Percentiles rank a stretch among this genome's conserved stretches.
phyloP scores from a whole-genome alignment of 2,113 vertebrate genomes.

The Nematolebias whitei region DNA sequence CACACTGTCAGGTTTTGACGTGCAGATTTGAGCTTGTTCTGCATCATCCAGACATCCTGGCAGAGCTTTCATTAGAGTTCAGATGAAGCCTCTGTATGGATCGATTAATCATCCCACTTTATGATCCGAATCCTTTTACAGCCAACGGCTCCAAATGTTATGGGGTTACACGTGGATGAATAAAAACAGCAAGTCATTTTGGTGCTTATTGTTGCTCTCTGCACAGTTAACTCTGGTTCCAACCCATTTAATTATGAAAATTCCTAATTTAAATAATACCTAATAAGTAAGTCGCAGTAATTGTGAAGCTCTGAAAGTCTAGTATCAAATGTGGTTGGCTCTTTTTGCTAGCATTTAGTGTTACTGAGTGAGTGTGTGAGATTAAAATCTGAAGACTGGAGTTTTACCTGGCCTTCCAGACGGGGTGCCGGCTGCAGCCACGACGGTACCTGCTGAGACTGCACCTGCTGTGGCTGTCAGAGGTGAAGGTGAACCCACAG shows the following conservation, averaged over 20 bases:
- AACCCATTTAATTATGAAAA: too few species aligned
- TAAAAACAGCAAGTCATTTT: background rate
- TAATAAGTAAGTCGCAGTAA: too few species aligned
- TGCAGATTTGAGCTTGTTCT: background rate
- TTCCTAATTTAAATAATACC: too few species aligned
- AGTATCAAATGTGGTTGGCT: background rate
- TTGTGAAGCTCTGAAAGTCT: background rate
- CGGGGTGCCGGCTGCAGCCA: constrained; percentile 65
- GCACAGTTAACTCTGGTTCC: background rate
- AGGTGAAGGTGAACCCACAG: constrained; percentile 95
- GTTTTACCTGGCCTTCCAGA: constrained; percentile 74
- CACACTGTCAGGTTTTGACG: background rate
- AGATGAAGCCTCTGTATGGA: background rate
- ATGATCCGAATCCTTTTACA: too few species aligned
- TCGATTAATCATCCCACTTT: background rate
- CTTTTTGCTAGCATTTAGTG: background rate
- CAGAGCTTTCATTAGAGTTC: background rate
- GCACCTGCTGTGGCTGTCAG: constrained; percentile 85
- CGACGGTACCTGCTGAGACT: constrained; percentile 70
- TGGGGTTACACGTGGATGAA: background rate
- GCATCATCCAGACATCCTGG: background rate
- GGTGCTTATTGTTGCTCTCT: constrained; percentile 5
- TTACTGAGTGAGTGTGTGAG: background rate
- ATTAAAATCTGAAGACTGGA: constrained; percentile 24
- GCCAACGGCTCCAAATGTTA: background rate